Base-by-base conservation (phyloP, 2,113 vertebrate species). In the Syngnathoides biaculeatus region DNA sequence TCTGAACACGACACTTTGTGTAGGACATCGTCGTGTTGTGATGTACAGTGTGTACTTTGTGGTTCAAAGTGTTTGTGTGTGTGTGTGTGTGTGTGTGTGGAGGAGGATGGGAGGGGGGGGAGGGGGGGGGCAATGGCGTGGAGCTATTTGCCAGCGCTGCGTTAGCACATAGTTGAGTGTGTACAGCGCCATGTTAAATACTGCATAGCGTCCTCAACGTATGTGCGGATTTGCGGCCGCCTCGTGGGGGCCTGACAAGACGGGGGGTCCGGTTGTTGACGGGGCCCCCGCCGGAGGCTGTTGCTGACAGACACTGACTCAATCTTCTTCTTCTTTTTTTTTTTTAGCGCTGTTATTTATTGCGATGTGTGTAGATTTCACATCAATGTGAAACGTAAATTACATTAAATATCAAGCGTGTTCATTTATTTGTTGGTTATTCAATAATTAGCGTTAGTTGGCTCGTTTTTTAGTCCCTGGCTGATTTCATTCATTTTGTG, bases 301-400 rank as follows among this genome's bases (percentile, higher is more conserved):
- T 26, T 42, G 61, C 27, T 17, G 61, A 40, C 20, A 13, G 8
- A 19, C n/a, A 14, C 35, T 55, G 53, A 55, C 17, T 35, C 58
- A 40, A 13, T 9, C 0, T 57, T 24, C 27, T 30, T 27, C 14
- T 24, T 56, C 26, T 58, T 58, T 26, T 38, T 20, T n/a, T n/a
- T n/a, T n/a, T n/a, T n/a, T n/a, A n/a, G n/a, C 8, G 19, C 56
- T 50, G 47, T 53, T 24, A 22, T 71, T 55, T 71, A 68, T 17
- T 68, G 56, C 69, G n/a, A n/a, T n/a, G 48, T 50, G n/a, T n/a
- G 20, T n/a, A n/a, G n/a, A 0, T 86, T 94, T 72, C 93, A 95
- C 69, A 88, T 95, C 65, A 94, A 92, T 88, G 94, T 95, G 68
- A 88, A 90, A 89, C 89, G 93, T 96, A 93, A 84, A 93, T 88